Base-by-base conservation (phyloP, 2,797 vertebrate species). In the Cynodonichthys magdalenae region DNA sequence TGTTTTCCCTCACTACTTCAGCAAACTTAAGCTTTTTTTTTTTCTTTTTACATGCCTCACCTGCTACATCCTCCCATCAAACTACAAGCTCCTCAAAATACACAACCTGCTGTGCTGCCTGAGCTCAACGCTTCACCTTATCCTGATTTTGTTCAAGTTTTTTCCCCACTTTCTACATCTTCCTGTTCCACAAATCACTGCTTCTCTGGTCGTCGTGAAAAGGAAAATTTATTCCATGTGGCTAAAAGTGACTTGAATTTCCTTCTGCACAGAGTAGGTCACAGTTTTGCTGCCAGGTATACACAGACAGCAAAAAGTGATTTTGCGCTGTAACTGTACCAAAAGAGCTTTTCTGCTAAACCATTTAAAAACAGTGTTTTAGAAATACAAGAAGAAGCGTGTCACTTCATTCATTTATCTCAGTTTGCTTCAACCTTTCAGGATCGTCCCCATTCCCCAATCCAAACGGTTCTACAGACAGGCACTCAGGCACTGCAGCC, bases 31-130 rank as follows among this genome's bases (percentile, higher is more conserved):
- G 41, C 69, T 61, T 79, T 78, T 34, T 24, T n/a, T 24, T 24
- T 46, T 75, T 66, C 20, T 59, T 69, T 27, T 67, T 63, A 56
- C 48, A 57, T 1, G 18, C 61, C 41, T 75, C 75, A 34, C 51
- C 69, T 54, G 65, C 66, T 58, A 59, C 58, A 45, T 28, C 47
- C 51, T 63, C 18, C 59, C 68, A 53, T 71, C 69, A 64, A 50
- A 39, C 67, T 3, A 59, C 0, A 39, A 70, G 31, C 47, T 42
- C 47, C 51, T 59, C 69, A 51, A 31, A 59, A 73, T 41, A 34
- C 48, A 57, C 60, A 63, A n/a, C 34, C 59, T 10, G 39, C 65
- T 54, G 39, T 31, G 50, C 53, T 53, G 24, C 57, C 46, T 17
- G 60, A 74, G 55, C 62, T 53, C 53, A 52, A 8, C 53, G 61